Evolutionary conservation across 2,888 invertebrate species (phyloP).

Genomic region (Clivina fossor): DNA sequence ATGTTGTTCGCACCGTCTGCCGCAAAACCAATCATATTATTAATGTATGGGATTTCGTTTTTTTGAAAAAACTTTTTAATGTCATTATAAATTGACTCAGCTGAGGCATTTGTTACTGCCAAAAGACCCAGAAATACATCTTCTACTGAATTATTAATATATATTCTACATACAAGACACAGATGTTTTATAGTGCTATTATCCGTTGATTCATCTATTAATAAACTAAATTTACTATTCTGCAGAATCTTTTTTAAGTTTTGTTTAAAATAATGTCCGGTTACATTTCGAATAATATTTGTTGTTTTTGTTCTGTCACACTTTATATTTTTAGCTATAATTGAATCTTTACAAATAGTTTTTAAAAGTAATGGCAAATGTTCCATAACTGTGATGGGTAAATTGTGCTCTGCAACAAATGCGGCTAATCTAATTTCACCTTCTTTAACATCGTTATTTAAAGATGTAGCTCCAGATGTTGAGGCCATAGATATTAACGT

Average conservation of each 20-base stretch:
- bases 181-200: neutral
- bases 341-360: slow-evolving; percentile 10
- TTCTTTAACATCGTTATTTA: too few relatives aligned
- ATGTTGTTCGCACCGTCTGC: slow-evolving; percentile 5
- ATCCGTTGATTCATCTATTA: slow-evolving; percentile 14
- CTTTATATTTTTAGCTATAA: slow-evolving; percentile 21
- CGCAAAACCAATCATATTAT: slow-evolving; percentile 8
- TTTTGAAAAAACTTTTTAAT: too few relatives aligned
- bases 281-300: slow-evolving; percentile 24
- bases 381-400: slow-evolving; percentile 15
- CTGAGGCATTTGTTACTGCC: too few relatives aligned
- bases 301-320: slow-evolving; percentile 17
- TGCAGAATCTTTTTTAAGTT: neutral
- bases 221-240: slow-evolving; percentile 1
- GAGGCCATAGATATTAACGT: too few relatives aligned
- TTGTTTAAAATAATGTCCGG: neutral
- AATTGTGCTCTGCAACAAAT: slow-evolving; percentile 26
- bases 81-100: too few relatives aligned
- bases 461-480: too few relatives aligned
- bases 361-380: slow-evolving; percentile 19
- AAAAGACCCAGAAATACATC: too few relatives aligned
- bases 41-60: too few relatives aligned
- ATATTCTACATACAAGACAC: too few relatives aligned
- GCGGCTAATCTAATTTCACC: too few relatives aligned
- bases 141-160: too few relatives aligned